Evolutionary conservation across 2,113 vertebrate genomes (phyloP), one percentile per base, ranked within the genome.

Genomic region (Cyanoramphus novaezelandiae): DNA sequence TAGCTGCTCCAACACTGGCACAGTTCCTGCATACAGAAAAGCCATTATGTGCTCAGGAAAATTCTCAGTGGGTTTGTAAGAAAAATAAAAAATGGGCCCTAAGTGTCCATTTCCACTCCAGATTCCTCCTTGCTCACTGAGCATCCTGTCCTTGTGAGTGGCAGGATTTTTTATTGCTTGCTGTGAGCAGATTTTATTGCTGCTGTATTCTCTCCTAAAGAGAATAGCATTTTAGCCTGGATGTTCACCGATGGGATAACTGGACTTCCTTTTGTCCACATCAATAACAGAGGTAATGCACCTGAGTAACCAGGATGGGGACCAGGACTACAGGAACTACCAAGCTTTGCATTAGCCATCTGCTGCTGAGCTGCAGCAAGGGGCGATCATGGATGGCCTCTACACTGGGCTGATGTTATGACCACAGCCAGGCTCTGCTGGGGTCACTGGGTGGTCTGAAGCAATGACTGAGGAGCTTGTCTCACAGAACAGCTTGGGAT

Each of bases 401-500:
- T 17, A 1, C 1, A 0, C 62, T 11, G 62, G 28, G 43, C 53
- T 3, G 0, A 4, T 7, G 82, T 4, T 17, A 2, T 3, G 55
- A 18, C 43, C 43, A 23, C 43, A 63, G 47, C 53, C 74, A 59
- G 27, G 59, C 46, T 53, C 57, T 35, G 87, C n/a, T 4, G 57
- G 59, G 24, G 46, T n/a, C 15, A 1, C 49, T 39, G 43, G 15
- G 33, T 13, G 69, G 27, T 19, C 64, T 86, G 69, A 46, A 64
- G 75, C 28, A 49, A 7, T 13, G 43, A 13, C 23, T 18, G 62
- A 69, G 39, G 57, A 65, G 21, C 17, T 55, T 15, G 20, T 72
- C 41, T 44, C 83, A 27, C 52, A 44, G 55, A 78, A 23, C 23
- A n/a, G 8, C 52, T 9, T 33, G 43, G 43, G 53, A 19, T 50